A percentile compares a stretch with the other conserved stretches of the same genome.
Conservation (phyloP, 2,888 invertebrate species). For the Scaeva pyrastri region DNA sequence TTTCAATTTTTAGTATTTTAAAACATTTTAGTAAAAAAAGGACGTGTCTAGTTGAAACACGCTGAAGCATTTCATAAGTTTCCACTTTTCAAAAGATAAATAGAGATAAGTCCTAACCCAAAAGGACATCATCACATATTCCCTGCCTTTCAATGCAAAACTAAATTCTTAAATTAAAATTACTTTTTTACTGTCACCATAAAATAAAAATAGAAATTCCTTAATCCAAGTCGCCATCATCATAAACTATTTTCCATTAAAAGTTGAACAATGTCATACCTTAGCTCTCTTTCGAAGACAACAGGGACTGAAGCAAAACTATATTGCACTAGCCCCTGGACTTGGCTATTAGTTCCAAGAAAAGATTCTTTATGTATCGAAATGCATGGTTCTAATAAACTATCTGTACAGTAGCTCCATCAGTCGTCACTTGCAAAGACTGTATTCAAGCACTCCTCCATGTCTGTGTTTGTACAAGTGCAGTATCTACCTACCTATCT, state of each 20-base stretch:
- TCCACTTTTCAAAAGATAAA: no score
- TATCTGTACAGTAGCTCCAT: neutral
- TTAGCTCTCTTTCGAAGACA: neutral
- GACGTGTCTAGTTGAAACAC: no score
- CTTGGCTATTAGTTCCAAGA: slow-evolving; percentile 17
- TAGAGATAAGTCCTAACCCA: no score
- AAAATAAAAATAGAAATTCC: neutral
- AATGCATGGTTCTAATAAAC: slow-evolving; percentile 12
- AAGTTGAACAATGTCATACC: neutral
- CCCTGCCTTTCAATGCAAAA: no score
- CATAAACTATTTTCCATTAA: slow-evolving; percentile 1
- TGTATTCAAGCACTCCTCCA: neutral
- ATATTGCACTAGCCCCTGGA: slow-evolving; percentile 13
- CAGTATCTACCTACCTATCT: no score
- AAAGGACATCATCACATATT: no score
- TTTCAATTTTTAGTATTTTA: no score
- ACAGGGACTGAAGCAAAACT: neutral
- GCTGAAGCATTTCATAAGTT: no score
- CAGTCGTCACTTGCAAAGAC: slow-evolving; percentile 3
- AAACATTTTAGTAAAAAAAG: no score
- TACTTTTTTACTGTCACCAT: neutral
- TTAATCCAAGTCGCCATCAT: slow-evolving; percentile 14
- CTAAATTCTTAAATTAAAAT: no score
- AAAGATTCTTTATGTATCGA: neutral
- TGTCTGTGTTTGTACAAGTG: slow-evolving; percentile 38